A percentile compares a stretch with the other conserved stretches of the same genome.
These are phyloP conservation scores for Isichthys henryi DNA, from an alignment of 2,113 vertebrate species.

Conservation along the genomic window DNA sequence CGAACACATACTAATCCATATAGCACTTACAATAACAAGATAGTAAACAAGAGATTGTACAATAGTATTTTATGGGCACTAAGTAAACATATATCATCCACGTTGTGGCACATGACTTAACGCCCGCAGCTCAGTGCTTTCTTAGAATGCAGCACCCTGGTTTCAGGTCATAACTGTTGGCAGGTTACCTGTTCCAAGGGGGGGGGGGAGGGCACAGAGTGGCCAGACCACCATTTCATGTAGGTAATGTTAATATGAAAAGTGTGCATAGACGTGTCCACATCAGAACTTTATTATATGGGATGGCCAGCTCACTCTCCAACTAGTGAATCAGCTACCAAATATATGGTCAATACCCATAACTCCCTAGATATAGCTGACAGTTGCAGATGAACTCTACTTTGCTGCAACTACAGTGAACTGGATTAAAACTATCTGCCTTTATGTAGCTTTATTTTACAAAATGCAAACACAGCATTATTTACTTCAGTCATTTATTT, in stretches of 20 bases:
- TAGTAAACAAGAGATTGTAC: background rate
- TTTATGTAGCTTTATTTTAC: background rate
- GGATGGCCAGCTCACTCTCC: background rate
- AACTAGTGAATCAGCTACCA: background rate
- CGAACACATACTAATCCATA: background rate
- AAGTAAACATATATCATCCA: background rate
- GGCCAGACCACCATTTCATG: background rate
- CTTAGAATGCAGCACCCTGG: background rate
- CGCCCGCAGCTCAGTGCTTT: background rate
- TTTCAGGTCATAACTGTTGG: background rate
- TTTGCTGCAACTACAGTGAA: too few species aligned
- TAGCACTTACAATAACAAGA: background rate
- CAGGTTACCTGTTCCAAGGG: background rate
- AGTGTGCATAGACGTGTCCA: background rate
- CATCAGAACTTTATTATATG: background rate
- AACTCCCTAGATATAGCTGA: background rate
- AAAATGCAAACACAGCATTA: background rate
- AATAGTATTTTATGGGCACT: background rate
- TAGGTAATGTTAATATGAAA: background rate
- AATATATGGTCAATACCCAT: background rate
- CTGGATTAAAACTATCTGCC: background rate
- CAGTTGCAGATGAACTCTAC: background rate
- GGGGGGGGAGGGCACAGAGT: background rate
- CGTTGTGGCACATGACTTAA: background rate
- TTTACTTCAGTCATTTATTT: conserved; percentile 6